phyloP scores from a whole-genome alignment of 1,140 invertebrate genomes.

The Diploscapter pachys region DNA sequence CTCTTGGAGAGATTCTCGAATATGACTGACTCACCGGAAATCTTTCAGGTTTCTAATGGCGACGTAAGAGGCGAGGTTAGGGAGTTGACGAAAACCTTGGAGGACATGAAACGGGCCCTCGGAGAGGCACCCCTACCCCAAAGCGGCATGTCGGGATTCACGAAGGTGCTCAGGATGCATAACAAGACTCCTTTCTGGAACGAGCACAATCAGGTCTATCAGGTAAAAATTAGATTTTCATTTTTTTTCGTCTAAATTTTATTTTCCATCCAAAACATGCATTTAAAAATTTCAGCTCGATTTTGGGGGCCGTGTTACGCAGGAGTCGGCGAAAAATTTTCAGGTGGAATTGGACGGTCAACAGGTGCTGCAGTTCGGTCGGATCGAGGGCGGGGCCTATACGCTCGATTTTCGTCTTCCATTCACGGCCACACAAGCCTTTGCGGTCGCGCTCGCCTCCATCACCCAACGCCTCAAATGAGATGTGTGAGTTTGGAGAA shows the following conservation, averaged over 20 bases:
- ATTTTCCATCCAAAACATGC: not conserved
- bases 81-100: conserved; percentile 16
- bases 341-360: conserved; percentile 88
- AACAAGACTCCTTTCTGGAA: conserved; percentile 99
- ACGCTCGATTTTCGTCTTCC: conserved; percentile 98
- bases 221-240: conserved; percentile 34
- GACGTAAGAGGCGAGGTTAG: conserved; percentile 34
- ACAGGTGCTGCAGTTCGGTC: conserved; percentile 98
- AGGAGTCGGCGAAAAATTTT: conserved; percentile 98
- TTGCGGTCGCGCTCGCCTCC: conserved; percentile 93
- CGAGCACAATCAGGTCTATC: conserved; percentile 96
- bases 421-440: conserved; percentile 94
- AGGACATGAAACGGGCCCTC: conserved; percentile 27
- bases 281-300: conserved; percentile 70
- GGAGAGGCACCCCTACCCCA: conserved; percentile 39
- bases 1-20: too few relatives aligned
- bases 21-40: not conserved
- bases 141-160: conserved; percentile 62
- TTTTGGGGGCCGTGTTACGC: conserved; percentile 96
- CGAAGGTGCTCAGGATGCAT: conserved; percentile 83
- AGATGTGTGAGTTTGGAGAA: conserved; percentile 55
- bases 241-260: conserved; percentile 23
- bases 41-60: conserved; percentile 9
- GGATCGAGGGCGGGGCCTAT: conserved; percentile 96
- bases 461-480: conserved; percentile 95